phyloP scores from a whole-genome alignment of 2,888 invertebrate genomes.

The Synergus gifuensis region DNA sequence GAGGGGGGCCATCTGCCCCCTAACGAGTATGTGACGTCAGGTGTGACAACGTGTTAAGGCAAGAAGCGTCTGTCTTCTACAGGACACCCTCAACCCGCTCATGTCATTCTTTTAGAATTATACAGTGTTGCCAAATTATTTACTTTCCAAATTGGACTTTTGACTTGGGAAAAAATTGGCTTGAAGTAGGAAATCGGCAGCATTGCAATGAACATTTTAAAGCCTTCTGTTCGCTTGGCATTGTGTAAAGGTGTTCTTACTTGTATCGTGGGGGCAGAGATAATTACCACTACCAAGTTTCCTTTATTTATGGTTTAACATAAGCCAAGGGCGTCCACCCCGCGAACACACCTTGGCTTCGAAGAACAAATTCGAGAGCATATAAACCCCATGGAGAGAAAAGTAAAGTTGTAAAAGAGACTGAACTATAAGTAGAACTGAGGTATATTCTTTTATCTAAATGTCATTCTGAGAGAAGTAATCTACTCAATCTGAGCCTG shows the following conservation, averaged over 20 bases:
- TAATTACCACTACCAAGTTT: constrained; percentile 56
- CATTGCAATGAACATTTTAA: constrained; percentile 15
- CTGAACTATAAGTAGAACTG: no score
- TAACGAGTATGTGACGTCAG: constrained; percentile 77
- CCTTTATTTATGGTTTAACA: constrained; percentile 44
- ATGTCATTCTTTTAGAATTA: constrained; percentile 45
- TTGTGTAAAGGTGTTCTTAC: constrained; percentile 10
- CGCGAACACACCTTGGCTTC: constrained; percentile 15
- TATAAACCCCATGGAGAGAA: not conserved
- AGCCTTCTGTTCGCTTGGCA: not conserved
- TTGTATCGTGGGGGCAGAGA: constrained; percentile 50
- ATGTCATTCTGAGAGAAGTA: not conserved
- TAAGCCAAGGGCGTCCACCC: constrained; percentile 16
- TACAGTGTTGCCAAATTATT: constrained; percentile 34
- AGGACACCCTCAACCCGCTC: constrained; percentile 44
- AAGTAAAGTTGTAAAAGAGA: not conserved
- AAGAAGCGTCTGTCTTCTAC: constrained; percentile 55
- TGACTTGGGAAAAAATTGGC: no score
- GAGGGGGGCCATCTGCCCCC: constrained; percentile 76
- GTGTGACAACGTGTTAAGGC: constrained; percentile 72
- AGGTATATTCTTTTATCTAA: not conserved
- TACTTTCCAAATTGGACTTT: no score
- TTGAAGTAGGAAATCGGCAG: not conserved
- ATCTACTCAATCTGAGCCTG: constrained; percentile 22
- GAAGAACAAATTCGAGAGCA: constrained; percentile 7